Percentiles rank a stretch among this genome's conserved stretches.
phyloP scores from a whole-genome alignment of 2,888 invertebrate genomes.

The Folsomia manolachei region DNA sequence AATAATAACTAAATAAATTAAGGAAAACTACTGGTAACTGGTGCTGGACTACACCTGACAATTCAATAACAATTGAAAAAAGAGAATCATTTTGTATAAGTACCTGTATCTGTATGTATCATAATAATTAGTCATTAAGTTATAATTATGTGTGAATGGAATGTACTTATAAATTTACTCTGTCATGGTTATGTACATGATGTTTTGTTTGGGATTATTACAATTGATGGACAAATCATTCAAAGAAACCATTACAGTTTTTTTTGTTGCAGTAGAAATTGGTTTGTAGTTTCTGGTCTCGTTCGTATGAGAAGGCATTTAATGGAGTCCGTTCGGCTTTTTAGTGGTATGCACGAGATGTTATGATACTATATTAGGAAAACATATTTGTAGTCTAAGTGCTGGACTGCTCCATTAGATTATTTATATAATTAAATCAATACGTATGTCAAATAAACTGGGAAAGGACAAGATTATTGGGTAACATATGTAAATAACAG shows the following conservation, averaged over 20 bases:
- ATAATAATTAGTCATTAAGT: not conserved
- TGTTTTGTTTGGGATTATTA: too few relatives aligned
- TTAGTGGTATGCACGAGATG: not conserved
- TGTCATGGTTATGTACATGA: too few relatives aligned
- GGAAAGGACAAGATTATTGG: not conserved
- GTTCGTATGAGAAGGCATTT: too few relatives aligned
- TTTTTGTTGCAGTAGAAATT: too few relatives aligned
- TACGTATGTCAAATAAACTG: not conserved
- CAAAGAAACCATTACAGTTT: too few relatives aligned
- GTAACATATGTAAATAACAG: not conserved
- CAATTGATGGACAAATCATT: too few relatives aligned
- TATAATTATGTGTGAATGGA: too few relatives aligned
- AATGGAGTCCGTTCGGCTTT: too few relatives aligned
- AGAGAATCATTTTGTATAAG: conserved; percentile 20
- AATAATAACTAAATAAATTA: too few relatives aligned
- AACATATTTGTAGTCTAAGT: not conserved
- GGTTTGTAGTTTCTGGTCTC: too few relatives aligned
- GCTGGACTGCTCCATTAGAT: not conserved
- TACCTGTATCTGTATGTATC: conserved; percentile 17
- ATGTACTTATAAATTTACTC: too few relatives aligned
- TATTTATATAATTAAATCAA: not conserved
- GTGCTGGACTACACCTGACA: conserved; percentile 23
- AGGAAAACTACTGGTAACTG: not conserved
- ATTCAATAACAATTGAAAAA: too few relatives aligned
- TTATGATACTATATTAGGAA: not conserved